Evolutionary conservation across 2,113 vertebrate genomes (phyloP).

Genomic region (Strix aluco): DNA sequence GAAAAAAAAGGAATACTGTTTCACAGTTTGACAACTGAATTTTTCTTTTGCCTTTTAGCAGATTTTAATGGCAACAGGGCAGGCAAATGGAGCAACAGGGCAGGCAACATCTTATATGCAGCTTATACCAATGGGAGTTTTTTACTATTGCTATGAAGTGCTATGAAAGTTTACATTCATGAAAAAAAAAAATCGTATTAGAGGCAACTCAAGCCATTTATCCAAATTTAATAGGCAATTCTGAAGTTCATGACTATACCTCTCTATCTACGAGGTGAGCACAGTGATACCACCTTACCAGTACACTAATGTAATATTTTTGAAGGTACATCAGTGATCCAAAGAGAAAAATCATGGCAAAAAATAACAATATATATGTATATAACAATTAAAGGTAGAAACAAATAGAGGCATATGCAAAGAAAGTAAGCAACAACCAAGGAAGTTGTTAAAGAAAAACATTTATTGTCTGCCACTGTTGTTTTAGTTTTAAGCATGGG

Average conservation of each 20-base stretch:
- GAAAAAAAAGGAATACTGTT: not conserved
- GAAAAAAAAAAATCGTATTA: not conserved
- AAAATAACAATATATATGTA: not conserved
- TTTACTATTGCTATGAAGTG: not conserved
- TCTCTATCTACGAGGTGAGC: not conserved
- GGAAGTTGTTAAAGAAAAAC: not conserved
- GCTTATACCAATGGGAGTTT: not conserved
- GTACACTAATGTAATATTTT: not conserved
- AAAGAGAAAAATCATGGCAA: not conserved
- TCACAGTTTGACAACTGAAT: not conserved
- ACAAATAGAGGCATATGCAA: not conserved
- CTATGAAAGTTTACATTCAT: not conserved
- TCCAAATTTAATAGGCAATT: not conserved
- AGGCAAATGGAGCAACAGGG: not conserved
- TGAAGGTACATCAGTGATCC: not conserved
- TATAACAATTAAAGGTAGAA: not conserved
- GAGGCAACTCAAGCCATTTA: not conserved
- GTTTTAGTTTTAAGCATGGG: not conserved
- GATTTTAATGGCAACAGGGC: not conserved
- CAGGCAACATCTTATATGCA: not conserved
- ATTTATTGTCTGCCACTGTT: not conserved
- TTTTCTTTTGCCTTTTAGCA: not conserved
- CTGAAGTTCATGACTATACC: not conserved
- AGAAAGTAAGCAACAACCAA: accelerated
- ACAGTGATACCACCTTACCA: not conserved